Conservation (phyloP, 2,797 vertebrate genomes). For the Pangasius sanitwongsei region DNA sequence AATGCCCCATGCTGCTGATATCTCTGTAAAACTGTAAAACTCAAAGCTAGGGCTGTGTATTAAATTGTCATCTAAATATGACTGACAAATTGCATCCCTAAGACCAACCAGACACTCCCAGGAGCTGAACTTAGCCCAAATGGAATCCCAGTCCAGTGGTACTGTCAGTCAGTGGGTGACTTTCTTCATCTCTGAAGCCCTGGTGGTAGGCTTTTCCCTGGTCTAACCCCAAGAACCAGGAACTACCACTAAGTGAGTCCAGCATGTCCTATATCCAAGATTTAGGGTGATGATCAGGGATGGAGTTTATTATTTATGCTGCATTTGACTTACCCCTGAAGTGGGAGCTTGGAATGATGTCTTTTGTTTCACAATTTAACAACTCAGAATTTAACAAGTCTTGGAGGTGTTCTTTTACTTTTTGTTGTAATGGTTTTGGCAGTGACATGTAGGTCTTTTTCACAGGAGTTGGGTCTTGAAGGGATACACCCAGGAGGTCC, state of each 20-base stretch:
- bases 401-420: background rate
- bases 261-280: background rate
- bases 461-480: background rate
- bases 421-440: background rate
- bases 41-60: background rate
- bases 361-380: background rate
- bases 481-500: background rate
- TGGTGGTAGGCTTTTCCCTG: background rate
- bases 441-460: background rate
- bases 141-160: background rate
- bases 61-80: background rate
- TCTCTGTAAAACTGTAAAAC: background rate
- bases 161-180: background rate
- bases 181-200: background rate
- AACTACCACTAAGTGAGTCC: background rate
- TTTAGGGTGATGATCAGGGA: background rate
- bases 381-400: background rate
- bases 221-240: background rate
- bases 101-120: background rate
- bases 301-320: background rate
- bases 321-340: background rate
- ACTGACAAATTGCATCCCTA: background rate
- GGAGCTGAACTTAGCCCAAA: background rate
- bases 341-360: too few relatives aligned
- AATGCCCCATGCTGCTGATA: background rate